phyloP scores from a whole-genome alignment of 2,797 vertebrate genomes.

The Sebastes diploproa region DNA sequence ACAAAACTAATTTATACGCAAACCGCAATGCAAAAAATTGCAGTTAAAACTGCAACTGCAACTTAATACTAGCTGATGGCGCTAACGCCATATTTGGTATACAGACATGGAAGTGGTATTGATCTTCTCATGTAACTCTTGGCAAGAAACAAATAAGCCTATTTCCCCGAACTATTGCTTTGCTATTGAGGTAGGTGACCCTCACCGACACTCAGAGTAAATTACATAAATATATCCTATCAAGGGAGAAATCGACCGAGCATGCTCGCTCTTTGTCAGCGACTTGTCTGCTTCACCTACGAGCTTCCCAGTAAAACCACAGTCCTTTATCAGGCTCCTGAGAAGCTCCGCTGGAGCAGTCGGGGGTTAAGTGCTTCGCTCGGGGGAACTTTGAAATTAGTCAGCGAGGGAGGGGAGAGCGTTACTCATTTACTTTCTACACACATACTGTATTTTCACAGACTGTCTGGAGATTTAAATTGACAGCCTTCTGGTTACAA shows the following conservation, averaged over 20 bases:
- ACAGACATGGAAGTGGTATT: not conserved
- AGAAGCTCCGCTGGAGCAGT: constrained; percentile 25
- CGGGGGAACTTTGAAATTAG: constrained; percentile 48
- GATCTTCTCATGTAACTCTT: not conserved
- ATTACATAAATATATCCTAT: not conserved
- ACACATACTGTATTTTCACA: constrained; percentile 43
- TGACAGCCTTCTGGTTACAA: constrained; percentile 31
- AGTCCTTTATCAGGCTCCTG: constrained; percentile 25
- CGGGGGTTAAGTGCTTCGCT: constrained; percentile 40
- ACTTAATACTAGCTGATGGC: not conserved
- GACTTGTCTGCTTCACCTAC: not conserved
- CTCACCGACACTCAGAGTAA: not conserved
- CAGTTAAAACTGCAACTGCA: too few relatives aligned
- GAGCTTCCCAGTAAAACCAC: constrained; percentile 20
- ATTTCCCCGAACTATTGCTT: not conserved
- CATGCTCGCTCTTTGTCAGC: not conserved
- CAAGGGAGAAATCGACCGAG: not conserved
- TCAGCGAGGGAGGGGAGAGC: not conserved
- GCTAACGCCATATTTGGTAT: not conserved
- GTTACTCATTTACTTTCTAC: constrained; percentile 36
- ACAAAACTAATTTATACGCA: not conserved
- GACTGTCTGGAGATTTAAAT: constrained; percentile 44
- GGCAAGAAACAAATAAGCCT: not conserved
- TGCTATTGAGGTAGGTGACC: not conserved
- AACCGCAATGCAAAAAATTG: not conserved